These are phyloP conservation scores for Thryonomys swinderianus DNA, from an alignment of 2,113 vertebrate genomes.

Conservation along the genomic window DNA sequence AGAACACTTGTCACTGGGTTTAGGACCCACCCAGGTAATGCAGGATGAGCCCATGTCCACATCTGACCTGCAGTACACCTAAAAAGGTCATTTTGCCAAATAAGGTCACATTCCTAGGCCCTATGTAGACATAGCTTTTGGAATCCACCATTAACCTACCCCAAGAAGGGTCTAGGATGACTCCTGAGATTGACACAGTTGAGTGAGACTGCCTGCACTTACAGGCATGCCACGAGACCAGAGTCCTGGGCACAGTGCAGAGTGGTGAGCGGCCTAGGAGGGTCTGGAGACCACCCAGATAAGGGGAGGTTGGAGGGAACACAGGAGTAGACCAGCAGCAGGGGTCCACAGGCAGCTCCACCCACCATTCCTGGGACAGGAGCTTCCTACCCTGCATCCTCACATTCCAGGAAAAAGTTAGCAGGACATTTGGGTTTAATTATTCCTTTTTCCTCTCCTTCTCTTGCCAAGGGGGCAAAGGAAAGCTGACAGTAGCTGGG, in stretches of 20 bases:
- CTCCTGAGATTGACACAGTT: not conserved
- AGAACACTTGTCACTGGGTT: not conserved
- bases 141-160: not conserved
- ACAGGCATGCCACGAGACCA: not conserved
- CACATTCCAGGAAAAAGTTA: slow-evolving; percentile 81
- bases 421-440: slow-evolving; percentile 79
- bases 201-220: not conserved
- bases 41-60: not conserved
- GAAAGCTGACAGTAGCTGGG: slow-evolving; percentile 78
- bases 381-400: slow-evolving; percentile 55
- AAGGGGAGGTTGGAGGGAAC: not conserved
- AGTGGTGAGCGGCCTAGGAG: not conserved
- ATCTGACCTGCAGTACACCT: not conserved
- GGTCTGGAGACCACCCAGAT: not conserved
- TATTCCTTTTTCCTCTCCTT: slow-evolving; percentile 77
- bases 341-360: not conserved
- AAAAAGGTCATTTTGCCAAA: slow-evolving; percentile 17
- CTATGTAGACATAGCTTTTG: not conserved
- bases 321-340: not conserved
- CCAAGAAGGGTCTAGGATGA: not conserved
- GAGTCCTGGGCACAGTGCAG: not conserved
- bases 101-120: not conserved
- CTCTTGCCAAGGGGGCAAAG: slow-evolving; percentile 79
- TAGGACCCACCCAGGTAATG: not conserved
- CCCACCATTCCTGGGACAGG: slow-evolving; percentile 26